A percentile compares a stretch with the other conserved stretches of the same genome.
phyloP scores from a whole-genome alignment of 2,888 invertebrate species.

The Sphaerolaimus hirsutus region DNA sequence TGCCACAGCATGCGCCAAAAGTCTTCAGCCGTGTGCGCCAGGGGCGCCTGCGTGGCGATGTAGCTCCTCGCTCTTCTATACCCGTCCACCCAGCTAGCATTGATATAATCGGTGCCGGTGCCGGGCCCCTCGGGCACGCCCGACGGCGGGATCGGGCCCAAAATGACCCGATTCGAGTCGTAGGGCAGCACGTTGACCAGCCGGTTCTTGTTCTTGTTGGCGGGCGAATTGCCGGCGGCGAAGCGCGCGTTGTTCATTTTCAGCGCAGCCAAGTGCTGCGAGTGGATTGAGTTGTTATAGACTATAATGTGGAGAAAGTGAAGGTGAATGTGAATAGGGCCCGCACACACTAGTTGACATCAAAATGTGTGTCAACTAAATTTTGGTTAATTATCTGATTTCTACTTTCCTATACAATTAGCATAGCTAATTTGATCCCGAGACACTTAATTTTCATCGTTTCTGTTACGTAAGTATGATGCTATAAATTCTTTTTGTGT shows the following conservation, averaged over 20 bases:
- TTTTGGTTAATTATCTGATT: too few species aligned
- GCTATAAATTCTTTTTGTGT: too few species aligned
- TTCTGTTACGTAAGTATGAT: too few species aligned
- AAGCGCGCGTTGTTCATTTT: conserved; percentile 78
- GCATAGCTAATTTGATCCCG: too few species aligned
- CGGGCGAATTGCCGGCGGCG: conserved; percentile 76
- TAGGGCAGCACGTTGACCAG: conserved; percentile 89
- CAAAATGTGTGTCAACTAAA: too few species aligned
- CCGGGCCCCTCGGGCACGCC: conserved; percentile 4
- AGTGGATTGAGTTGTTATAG: conserved; percentile 8
- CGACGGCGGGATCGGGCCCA: background rate
- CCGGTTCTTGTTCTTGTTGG: conserved; percentile 93
- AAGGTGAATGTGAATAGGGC: too few species aligned
- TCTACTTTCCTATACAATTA: too few species aligned
- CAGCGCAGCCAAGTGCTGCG: conserved; percentile 63
- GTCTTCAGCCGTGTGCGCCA: conserved; percentile 84
- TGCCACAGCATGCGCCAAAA: conserved; percentile 99
- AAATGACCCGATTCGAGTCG: conserved; percentile 71
- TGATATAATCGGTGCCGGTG: conserved; percentile 68
- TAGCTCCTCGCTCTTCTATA: conserved; percentile 50
- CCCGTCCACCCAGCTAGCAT: conserved; percentile 89
- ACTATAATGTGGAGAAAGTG: too few species aligned
- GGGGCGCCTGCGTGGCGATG: conserved; percentile 91
- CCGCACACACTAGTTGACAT: too few species aligned
- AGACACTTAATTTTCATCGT: too few species aligned